Evolutionary conservation across 2,113 vertebrate genomes (phyloP), one percentile per base, ranked within the genome.

Genomic region (Pseudolaguvia tuberculata): DNA sequence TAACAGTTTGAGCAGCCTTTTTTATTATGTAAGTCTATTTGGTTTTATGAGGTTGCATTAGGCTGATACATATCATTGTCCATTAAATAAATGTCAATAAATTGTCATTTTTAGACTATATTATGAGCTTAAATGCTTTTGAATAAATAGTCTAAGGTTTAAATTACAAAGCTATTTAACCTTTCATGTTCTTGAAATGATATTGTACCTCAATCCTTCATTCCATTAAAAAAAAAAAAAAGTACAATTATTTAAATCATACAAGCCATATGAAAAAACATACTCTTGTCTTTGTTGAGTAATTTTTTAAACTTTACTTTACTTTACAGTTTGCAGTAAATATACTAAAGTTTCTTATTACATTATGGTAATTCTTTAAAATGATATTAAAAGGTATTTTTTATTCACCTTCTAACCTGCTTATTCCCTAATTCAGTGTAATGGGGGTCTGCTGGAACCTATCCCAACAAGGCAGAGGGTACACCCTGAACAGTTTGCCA

Each of bases 81-180:
- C 20, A 62, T 39, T 62, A 62, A 62, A 62, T 62, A 59, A 59
- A 59, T 11, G 57, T 5, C 31, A 31, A 59, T 59, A 59, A 31
- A 20, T 27, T 59, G 1, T 42, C 5, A 42, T 4, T 42, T 59
- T 20, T 11, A 1, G 15, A 11, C 7, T n/a, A 31, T 9, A 11
- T 59, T 59, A 59, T 4, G 1, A 20, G 9, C 27, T 17, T 57
- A 29, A 57, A 57, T 29, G 13, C 13, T 29, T 57, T 7, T 9
- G 14, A 29, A 29, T 57, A 27, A 29, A 14, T 27, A 27, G 14
- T 39, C 11, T 13, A 62, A 61, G 20, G n/a, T 39, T 14, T 11
- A 39, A 61, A 13, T 39, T 39, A 39, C 8, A 12, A 61, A 39
- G 31, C 11, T 62, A 62, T 62, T 14, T 42, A 0, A 21, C 20